These are phyloP conservation scores for Diplazon laetatorius DNA, from an alignment of 2,888 invertebrate species.

Conservation along the genomic window DNA sequence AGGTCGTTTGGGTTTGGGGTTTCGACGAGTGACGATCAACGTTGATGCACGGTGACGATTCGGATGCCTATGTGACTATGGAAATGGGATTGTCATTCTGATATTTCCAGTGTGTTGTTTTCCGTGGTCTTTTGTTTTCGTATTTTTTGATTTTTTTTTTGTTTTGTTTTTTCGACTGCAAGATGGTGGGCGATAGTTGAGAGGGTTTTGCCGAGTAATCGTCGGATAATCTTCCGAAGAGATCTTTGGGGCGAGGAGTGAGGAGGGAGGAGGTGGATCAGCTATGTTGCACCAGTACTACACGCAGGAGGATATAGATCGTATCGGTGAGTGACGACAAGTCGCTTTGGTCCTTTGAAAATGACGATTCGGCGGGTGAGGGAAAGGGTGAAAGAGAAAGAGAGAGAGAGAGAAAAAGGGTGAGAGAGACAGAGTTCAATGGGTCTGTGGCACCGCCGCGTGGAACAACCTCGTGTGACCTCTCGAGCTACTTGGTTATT, in stretches of 20 bases:
- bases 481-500: not conserved
- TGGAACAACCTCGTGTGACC: slow-evolving; percentile 4
- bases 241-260: slow-evolving; percentile 35
- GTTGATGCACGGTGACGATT: no score
- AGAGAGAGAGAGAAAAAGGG: slow-evolving; percentile 25
- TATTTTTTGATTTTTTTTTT: not conserved
- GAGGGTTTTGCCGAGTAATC: not conserved
- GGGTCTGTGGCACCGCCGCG: not conserved
- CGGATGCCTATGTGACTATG: no score
- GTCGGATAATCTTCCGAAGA: not conserved
- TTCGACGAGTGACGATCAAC: no score
- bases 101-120: no score
- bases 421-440: slow-evolving; percentile 57
- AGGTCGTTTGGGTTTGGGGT: no score
- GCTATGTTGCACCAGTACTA: slow-evolving; percentile 78
- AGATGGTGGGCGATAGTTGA: slow-evolving; percentile 4
- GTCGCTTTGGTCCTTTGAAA: not conserved
- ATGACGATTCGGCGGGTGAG: not conserved
- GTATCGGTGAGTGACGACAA: slow-evolving; percentile 74
- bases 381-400: not conserved
- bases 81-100: no score
- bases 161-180: not conserved
- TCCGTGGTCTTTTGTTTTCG: no score
- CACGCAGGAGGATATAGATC: slow-evolving; percentile 79
- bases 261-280: no score